These are phyloP conservation scores for Thereva unica DNA, from an alignment of 2,888 invertebrate species.

Conservation along the genomic window DNA sequence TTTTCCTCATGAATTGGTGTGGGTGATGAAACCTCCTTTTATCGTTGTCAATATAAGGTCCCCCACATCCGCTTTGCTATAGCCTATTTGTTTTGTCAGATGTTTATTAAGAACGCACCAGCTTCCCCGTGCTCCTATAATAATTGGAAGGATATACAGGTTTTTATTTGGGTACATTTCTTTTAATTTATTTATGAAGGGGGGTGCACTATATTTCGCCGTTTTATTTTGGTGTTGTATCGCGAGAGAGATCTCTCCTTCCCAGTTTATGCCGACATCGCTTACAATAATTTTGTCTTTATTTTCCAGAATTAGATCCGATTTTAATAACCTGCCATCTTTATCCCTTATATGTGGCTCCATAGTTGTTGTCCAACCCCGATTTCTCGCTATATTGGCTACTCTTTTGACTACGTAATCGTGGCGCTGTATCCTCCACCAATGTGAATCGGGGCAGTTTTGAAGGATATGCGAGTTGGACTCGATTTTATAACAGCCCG, in stretches of 20 bases:
- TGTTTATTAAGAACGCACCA: background rate
- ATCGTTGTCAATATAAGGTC: background rate
- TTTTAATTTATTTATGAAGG: background rate
- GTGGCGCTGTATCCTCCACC: background rate
- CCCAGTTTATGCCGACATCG: background rate
- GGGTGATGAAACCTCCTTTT: background rate
- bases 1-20: background rate
- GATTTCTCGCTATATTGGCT: background rate
- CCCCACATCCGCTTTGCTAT: background rate
- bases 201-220: background rate
- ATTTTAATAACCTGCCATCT: background rate
- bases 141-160: background rate
- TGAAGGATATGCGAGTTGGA: background rate
- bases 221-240: background rate
- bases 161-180: background rate
- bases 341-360: background rate
- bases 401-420: background rate
- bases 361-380: no score
- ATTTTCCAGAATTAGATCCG: constrained; percentile 1
- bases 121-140: background rate
- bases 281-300: background rate
- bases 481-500: background rate
- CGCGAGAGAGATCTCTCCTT: background rate
- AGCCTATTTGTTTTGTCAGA: background rate
- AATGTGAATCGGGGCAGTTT: constrained; percentile 6